phyloP scores from a whole-genome alignment of 2,113 vertebrate species.

The Psammodynastes pulverulentus region DNA sequence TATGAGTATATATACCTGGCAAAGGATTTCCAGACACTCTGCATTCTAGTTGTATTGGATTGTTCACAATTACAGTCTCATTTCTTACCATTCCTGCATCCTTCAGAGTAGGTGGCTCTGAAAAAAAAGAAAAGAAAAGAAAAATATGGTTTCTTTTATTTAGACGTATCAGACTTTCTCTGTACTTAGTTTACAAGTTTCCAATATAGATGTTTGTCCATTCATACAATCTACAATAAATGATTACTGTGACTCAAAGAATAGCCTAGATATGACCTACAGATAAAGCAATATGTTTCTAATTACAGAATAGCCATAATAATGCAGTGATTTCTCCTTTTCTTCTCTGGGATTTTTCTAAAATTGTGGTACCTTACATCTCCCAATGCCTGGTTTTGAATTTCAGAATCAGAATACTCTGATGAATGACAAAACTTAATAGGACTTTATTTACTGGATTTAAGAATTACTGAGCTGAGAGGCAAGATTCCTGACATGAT shows the following conservation, averaged over 20 bases:
- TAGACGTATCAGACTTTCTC: neutral
- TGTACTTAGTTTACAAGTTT: neutral
- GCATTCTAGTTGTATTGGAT: conserved; percentile 84
- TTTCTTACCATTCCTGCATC: conserved; percentile 79
- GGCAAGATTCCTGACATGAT: neutral
- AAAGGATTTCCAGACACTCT: conserved; percentile 82
- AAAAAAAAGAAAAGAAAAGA: conserved; percentile 35
- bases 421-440: neutral
- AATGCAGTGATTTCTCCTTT: neutral
- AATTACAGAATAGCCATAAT: neutral
- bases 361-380: neutral
- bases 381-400: neutral
- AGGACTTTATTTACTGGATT: neutral
- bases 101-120: conserved; percentile 88
- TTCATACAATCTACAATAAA: neutral
- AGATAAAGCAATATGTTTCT: neutral
- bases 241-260: neutral
- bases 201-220: neutral
- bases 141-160: conserved; percentile 29
- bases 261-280: neutral
- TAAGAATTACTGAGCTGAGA: neutral
- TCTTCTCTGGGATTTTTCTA: neutral
- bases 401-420: neutral
- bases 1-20: conserved; percentile 67
- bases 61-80: conserved; percentile 85